These are phyloP conservation scores for Polypedilum vanderplanki DNA, from an alignment of 1,140 invertebrate species.

Conservation along the genomic window DNA sequence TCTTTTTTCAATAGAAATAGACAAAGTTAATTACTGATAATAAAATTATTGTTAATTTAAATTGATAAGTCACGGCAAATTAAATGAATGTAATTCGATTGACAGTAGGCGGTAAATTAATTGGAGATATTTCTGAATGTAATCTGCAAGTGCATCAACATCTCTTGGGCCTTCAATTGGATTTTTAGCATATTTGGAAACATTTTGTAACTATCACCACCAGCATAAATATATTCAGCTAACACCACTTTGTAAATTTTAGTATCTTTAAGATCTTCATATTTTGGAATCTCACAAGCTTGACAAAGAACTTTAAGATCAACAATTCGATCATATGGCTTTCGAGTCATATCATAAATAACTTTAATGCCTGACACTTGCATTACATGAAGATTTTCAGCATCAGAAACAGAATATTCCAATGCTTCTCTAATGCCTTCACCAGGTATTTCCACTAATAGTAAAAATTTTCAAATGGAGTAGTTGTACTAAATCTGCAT, in stretches of 20 bases:
- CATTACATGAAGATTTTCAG: slow-evolving; percentile 47
- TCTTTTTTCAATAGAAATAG: no score
- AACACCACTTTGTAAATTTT: slow-evolving; percentile 55
- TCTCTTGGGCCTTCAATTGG: slow-evolving; percentile 36
- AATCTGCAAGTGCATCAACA: slow-evolving; percentile 40
- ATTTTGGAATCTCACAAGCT: slow-evolving; percentile 57
- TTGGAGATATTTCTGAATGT: slow-evolving; percentile 40
- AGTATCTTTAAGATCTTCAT: slow-evolving; percentile 46
- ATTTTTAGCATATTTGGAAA: slow-evolving; percentile 36
- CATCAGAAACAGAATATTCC: slow-evolving; percentile 49
- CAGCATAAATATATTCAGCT: slow-evolving; percentile 54
- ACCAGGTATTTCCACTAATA: slow-evolving; percentile 57
- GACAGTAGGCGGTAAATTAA: slow-evolving; percentile 31
- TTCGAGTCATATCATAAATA: slow-evolving; percentile 47
- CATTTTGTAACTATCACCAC: slow-evolving; percentile 57
- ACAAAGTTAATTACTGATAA: no score
- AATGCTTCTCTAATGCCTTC: slow-evolving; percentile 52
- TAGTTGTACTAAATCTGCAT: slow-evolving; percentile 56
- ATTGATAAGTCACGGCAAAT: no score
- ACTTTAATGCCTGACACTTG: slow-evolving; percentile 52
- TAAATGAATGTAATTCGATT: not conserved
- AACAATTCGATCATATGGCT: slow-evolving; percentile 52
- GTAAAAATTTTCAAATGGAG: slow-evolving; percentile 67
- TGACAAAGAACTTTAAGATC: slow-evolving; percentile 54
- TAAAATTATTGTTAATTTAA: no score